Conservation (phyloP, 2,113 vertebrate genomes). For the Triplophysa tibetana region DNA sequence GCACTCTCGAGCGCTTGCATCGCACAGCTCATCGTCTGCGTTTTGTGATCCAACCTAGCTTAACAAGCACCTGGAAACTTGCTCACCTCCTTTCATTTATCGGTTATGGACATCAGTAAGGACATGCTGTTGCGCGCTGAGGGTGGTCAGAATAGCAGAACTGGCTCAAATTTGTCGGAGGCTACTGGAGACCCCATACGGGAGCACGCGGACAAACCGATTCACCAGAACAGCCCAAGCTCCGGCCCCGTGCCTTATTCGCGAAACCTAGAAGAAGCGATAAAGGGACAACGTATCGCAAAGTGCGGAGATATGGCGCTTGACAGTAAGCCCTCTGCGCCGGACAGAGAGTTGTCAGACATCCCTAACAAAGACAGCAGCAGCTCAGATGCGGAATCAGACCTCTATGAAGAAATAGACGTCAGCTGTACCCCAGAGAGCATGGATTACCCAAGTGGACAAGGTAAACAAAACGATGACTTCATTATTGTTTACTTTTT, state of each 20-base stretch:
- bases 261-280: slow-evolving; percentile 75
- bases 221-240: slow-evolving; percentile 81
- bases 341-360: slow-evolving; percentile 69
- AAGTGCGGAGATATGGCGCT: slow-evolving; percentile 78
- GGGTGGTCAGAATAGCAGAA: slow-evolving; percentile 85
- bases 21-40: slow-evolving; percentile 80
- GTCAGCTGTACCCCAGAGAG: slow-evolving; percentile 97
- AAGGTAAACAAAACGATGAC: slow-evolving; percentile 76
- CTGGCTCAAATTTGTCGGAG: slow-evolving; percentile 80
- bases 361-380: slow-evolving; percentile 84
- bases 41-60: slow-evolving; percentile 56
- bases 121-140: slow-evolving; percentile 90
- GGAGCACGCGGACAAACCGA: slow-evolving; percentile 82
- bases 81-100: slow-evolving; percentile 34
- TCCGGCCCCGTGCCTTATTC: slow-evolving; percentile 78
- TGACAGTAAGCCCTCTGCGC: slow-evolving; percentile 74
- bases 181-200: slow-evolving; percentile 75
- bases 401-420: slow-evolving; percentile 99
- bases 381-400: slow-evolving; percentile 97
- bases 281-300: slow-evolving; percentile 77
- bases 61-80: slow-evolving; percentile 44
- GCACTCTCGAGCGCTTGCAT: slow-evolving; percentile 83
- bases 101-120: slow-evolving; percentile 90
- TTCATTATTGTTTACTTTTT: neutral
- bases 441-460: slow-evolving; percentile 88